Evolutionary conservation across 2,888 invertebrate genomes (phyloP).

Genomic region (Drosophila nr. perissopoda): DNA sequence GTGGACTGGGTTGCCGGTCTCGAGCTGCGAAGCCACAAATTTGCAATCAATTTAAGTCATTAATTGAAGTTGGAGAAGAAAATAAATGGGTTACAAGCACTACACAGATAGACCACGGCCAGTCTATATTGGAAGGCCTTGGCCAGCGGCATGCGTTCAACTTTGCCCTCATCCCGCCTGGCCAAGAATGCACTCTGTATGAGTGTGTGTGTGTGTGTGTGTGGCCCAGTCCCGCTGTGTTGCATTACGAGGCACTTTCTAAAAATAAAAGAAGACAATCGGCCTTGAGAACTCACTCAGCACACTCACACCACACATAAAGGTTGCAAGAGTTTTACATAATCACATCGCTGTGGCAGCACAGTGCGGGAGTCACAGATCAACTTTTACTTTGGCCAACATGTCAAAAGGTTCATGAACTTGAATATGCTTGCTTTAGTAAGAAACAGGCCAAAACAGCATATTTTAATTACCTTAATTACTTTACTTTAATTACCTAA

Average conservation of each 20-base stretch:
- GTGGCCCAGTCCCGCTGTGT: slow-evolving; percentile 11
- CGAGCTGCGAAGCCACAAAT: slow-evolving; percentile 11
- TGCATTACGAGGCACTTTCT: slow-evolving; percentile 57
- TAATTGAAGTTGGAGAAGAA: slow-evolving; percentile 28
- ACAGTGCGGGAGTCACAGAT: slow-evolving; percentile 43
- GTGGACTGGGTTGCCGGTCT: background rate
- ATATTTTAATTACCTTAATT: slow-evolving; percentile 5
- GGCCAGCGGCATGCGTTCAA: slow-evolving; percentile 11
- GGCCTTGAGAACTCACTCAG: slow-evolving; percentile 61
- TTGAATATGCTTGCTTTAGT: slow-evolving; percentile 29
- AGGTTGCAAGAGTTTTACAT: slow-evolving; percentile 68
- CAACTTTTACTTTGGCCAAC: slow-evolving; percentile 68
- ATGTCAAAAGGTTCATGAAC: slow-evolving; percentile 62
- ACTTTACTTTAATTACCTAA: background rate
- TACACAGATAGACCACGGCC: slow-evolving; percentile 1
- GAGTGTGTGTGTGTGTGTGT: background rate
- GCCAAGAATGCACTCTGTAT: slow-evolving; percentile 1
- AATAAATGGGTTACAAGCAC: slow-evolving; percentile 26
- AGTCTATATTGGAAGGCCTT: slow-evolving; percentile 14
- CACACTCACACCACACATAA: slow-evolving; percentile 9
- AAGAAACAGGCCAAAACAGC: background rate
- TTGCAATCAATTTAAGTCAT: slow-evolving; percentile 50
- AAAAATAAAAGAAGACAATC: slow-evolving; percentile 54
- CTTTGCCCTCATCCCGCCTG: slow-evolving; percentile 19
- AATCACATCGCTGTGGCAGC: slow-evolving; percentile 29